Percentiles rank a stretch among this genome's conserved stretches.
Evolutionary conservation across 2,888 invertebrate genomes (phyloP).

Genomic region (Eulithis testata): DNA sequence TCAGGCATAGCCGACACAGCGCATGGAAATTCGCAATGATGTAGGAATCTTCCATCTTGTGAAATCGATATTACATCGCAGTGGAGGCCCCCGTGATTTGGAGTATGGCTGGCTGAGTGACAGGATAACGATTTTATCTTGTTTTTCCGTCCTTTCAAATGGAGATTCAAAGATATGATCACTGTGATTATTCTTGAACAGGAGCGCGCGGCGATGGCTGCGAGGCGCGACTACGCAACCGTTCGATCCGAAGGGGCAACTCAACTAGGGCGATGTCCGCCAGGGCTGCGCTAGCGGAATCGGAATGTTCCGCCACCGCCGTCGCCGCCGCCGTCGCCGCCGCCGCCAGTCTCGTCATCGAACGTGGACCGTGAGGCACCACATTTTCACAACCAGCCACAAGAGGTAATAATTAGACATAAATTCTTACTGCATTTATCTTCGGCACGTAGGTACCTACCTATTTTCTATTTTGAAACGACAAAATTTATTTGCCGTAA

Average conservation of each 20-base stretch:
- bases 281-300: constrained; percentile 83
- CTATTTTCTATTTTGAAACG: no score
- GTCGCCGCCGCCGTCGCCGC: constrained; percentile 39
- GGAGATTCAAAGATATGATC: constrained; percentile 47
- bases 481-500: constrained; percentile 2
- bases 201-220: constrained; percentile 60
- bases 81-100: constrained; percentile 38
- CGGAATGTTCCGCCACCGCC: constrained; percentile 70
- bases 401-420: no score
- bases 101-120: constrained; percentile 40
- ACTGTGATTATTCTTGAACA: constrained; percentile 46
- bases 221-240: constrained; percentile 75
- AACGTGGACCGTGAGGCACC: constrained; percentile 30
- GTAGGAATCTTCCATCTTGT: constrained; percentile 81
- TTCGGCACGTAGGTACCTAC: no score
- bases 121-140: constrained; percentile 51
- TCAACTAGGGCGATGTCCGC: constrained; percentile 81
- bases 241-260: constrained; percentile 82
- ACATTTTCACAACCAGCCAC: constrained; percentile 18
- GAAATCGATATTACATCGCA: constrained; percentile 44
- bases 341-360: constrained; percentile 43
- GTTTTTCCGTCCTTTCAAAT: constrained; percentile 55
- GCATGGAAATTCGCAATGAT: constrained; percentile 85
- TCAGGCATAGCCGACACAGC: constrained; percentile 88
- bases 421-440: no score